Conservation (phyloP, 2,888 invertebrate species). For the Seira musarum region DNA sequence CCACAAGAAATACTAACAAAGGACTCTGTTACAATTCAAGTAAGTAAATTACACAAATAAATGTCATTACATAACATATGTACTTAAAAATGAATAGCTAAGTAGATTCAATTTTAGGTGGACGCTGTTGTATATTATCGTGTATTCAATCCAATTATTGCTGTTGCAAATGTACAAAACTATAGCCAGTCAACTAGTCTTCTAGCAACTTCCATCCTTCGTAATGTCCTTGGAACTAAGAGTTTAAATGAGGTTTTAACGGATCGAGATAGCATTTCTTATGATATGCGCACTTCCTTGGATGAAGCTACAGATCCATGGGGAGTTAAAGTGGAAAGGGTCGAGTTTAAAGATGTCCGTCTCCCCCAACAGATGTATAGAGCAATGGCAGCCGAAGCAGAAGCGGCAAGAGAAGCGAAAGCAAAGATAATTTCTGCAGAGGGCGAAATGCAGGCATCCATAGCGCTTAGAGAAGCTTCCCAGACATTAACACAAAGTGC, state of each 20-base stretch:
- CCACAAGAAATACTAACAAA: slow-evolving; percentile 76
- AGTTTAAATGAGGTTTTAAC: slow-evolving; percentile 40
- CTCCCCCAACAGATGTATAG: slow-evolving; percentile 50
- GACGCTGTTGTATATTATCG: slow-evolving; percentile 65
- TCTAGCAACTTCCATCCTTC: slow-evolving; percentile 32
- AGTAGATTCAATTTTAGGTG: too few species aligned
- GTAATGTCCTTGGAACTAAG: slow-evolving; percentile 56
- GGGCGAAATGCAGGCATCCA: slow-evolving; percentile 95
- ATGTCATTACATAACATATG: too few species aligned
- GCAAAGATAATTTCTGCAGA: slow-evolving; percentile 93
- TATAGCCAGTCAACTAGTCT: slow-evolving; percentile 63
- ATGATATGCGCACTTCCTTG: slow-evolving; percentile 38
- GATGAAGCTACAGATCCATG: slow-evolving; percentile 60
- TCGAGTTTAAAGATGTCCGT: slow-evolving; percentile 58
- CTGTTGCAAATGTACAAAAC: slow-evolving; percentile 75
- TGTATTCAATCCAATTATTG: slow-evolving; percentile 74
- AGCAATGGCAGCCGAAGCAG: slow-evolving; percentile 74
- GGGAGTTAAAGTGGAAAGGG: slow-evolving; percentile 58
- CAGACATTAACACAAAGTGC: slow-evolving; percentile 96
- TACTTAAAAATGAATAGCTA: too few species aligned
- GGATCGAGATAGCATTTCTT: slow-evolving; percentile 45
- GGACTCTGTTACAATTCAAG: slow-evolving; percentile 74
- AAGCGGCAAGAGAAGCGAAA: slow-evolving; percentile 73
- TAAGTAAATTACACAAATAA: too few species aligned
- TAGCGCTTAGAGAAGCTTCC: slow-evolving; percentile 94